Evolutionary conservation across 2,113 vertebrate species (phyloP).

Genomic region (Recurvirostra avosetta): DNA sequence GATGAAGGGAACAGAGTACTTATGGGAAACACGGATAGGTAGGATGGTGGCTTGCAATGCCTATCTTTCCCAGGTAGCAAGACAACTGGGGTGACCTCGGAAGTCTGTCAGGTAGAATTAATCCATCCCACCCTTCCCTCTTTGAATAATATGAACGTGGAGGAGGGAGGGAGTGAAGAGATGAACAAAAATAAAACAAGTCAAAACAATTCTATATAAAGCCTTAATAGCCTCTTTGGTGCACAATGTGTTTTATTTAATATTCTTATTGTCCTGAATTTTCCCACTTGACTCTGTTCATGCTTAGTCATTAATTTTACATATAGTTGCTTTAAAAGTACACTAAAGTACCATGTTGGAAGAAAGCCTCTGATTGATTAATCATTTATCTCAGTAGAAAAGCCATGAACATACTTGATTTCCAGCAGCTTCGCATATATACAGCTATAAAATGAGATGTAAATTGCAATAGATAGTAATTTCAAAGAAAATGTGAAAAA

Average conservation of each 20-base stretch:
- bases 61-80: not conserved
- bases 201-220: not conserved
- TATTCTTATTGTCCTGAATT: not conserved
- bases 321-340: slow-evolving; percentile 23
- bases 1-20: not conserved
- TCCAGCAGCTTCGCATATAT: not conserved
- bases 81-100: not conserved
- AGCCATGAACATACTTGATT: slow-evolving; percentile 16
- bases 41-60: not conserved
- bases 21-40: not conserved
- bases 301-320: slow-evolving; percentile 37
- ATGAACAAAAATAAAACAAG: not conserved
- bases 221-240: not conserved
- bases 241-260: not conserved
- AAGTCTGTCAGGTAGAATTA: not conserved
- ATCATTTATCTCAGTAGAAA: slow-evolving; percentile 47
- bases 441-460: not conserved
- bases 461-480: not conserved
- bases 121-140: not conserved
- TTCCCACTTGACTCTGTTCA: slow-evolving; percentile 18
- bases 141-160: not conserved
- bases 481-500: not conserved
- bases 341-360: not conserved
- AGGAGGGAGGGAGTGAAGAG: not conserved
- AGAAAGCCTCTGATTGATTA: slow-evolving; percentile 50